Evolutionary conservation across 2,113 vertebrate species (phyloP).

Genomic region (Argyrosomus japonicus): DNA sequence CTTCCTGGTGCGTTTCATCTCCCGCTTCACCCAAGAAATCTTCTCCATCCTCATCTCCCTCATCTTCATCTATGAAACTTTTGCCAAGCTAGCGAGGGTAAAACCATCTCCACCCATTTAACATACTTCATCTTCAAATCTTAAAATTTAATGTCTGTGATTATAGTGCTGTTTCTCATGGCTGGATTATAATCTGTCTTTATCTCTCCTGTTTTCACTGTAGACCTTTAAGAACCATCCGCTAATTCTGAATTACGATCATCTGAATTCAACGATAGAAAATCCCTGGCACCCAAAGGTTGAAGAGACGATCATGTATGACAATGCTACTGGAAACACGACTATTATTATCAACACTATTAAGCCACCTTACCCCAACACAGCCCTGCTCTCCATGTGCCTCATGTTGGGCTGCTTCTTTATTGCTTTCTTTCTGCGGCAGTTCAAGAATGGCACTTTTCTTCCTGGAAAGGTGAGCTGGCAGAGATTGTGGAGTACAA

Average conservation of each 20-base stretch:
- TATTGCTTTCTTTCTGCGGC: constrained; percentile 90
- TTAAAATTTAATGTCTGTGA: not conserved
- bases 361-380: constrained; percentile 87
- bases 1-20: constrained; percentile 95
- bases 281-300: constrained; percentile 79
- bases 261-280: constrained; percentile 70
- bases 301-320: constrained; percentile 48
- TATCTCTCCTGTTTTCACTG: constrained; percentile 20
- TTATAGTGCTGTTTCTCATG: not conserved
- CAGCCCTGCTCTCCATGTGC: constrained; percentile 93
- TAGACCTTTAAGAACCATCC: constrained; percentile 89
- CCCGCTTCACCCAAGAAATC: constrained; percentile 98
- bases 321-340: constrained; percentile 73
- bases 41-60: constrained; percentile 99
- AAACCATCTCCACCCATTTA: constrained; percentile 37
- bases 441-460: constrained; percentile 96
- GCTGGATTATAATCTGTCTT: not conserved
- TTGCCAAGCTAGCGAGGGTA: constrained; percentile 92
- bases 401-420: constrained; percentile 96
- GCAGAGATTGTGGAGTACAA: not conserved
- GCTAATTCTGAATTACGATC: constrained; percentile 81
- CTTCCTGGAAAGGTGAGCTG: constrained; percentile 91
- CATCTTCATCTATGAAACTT: constrained; percentile 99
- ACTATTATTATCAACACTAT: constrained; percentile 18
- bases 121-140: not conserved